phyloP scores from a whole-genome alignment of 2,797 vertebrate species.

The Microctenopoma lineatum region DNA sequence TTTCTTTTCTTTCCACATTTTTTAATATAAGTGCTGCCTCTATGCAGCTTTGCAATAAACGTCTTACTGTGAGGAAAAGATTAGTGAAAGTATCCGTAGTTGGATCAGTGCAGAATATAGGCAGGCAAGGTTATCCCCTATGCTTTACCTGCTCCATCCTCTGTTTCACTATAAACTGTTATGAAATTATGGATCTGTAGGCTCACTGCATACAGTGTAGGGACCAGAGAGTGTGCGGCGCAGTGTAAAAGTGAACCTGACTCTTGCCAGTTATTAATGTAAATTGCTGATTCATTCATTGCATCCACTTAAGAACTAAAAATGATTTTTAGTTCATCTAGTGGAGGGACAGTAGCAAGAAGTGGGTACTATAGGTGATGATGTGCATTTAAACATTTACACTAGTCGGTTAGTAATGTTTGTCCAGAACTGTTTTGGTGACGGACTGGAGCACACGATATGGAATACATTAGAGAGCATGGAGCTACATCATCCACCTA shows the following conservation, averaged over 20 bases:
- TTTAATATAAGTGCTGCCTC: background rate
- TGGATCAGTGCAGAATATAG: constrained; percentile 1
- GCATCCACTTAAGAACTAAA: background rate
- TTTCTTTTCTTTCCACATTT: constrained; percentile 11
- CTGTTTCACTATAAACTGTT: constrained; percentile 5
- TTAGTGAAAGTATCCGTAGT: background rate
- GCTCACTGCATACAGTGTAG: too few species aligned
- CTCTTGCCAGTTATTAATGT: constrained; percentile 2
- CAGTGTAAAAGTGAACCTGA: constrained; percentile 3
- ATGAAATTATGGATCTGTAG: too few species aligned
- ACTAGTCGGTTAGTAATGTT: constrained; percentile 20
- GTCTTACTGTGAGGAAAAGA: constrained; percentile 11
- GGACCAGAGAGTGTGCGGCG: background rate
- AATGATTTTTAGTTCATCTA: constrained; percentile 16
- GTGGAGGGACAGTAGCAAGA: constrained; percentile 20
- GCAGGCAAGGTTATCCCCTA: background rate
- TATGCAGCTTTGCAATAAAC: constrained; percentile 9
- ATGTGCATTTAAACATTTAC: constrained; percentile 30
- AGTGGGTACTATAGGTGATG: constrained; percentile 17
- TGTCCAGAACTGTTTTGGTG: constrained; percentile 35
- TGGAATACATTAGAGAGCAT: constrained; percentile 34
- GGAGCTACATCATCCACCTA: constrained; percentile 35
- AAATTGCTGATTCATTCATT: constrained; percentile 26
- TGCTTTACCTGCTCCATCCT: background rate
- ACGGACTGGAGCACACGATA: constrained; percentile 29